These are phyloP conservation scores for Tamias sibiricus DNA, from an alignment of 2,113 vertebrate genomes.

Conservation along the genomic window DNA sequence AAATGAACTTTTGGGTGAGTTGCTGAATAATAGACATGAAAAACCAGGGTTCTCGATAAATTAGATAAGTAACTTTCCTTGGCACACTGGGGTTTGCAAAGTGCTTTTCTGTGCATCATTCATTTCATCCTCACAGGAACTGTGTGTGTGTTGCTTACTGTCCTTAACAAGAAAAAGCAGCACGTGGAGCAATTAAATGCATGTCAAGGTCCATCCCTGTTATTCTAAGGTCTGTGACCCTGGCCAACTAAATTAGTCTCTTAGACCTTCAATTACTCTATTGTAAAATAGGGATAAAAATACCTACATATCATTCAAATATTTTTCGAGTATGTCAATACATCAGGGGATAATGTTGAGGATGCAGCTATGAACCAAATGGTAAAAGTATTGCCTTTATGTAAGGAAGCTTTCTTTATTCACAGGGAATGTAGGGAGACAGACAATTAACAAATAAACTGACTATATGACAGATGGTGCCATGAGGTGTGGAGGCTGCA, in stretches of 20 bases:
- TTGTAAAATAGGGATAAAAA: constrained; percentile 2
- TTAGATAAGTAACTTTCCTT: not conserved
- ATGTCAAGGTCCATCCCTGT: not conserved
- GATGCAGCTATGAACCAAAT: not conserved
- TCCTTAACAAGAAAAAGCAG: not conserved
- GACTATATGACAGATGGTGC: not conserved
- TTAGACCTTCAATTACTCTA: not conserved
- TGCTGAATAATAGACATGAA: not conserved
- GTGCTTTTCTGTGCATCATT: not conserved
- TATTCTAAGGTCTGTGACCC: not conserved
- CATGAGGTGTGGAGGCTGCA: not conserved
- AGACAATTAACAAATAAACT: not conserved
- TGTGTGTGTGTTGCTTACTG: not conserved
- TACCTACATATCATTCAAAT: not conserved
- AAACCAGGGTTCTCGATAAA: not conserved
- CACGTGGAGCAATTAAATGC: not conserved
- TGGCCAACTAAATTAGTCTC: not conserved
- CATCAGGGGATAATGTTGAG: not conserved
- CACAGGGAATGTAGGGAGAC: not conserved
- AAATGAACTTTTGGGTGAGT: not conserved
- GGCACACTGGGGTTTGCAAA: not conserved
- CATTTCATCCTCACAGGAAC: not conserved
- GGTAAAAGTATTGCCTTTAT: not conserved
- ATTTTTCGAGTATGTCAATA: not conserved
- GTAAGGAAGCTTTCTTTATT: not conserved